Percentiles rank a stretch among this genome's conserved stretches.
Evolutionary conservation across 2,888 invertebrate species (phyloP).

Genomic region (Cybosia mesomella): DNA sequence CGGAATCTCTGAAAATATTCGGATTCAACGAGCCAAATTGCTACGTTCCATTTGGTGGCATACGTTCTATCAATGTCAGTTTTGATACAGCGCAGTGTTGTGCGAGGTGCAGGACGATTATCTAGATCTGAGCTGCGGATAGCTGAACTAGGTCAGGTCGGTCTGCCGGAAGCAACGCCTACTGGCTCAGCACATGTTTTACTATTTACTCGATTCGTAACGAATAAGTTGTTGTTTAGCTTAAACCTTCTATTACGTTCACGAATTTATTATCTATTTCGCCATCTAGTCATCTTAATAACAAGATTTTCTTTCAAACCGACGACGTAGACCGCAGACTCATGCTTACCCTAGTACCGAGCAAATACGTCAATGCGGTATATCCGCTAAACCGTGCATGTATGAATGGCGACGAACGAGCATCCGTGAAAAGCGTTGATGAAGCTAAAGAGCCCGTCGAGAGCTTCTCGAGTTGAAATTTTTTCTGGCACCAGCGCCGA

Average conservation of each 20-base stretch:
- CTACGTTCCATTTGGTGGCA: not conserved
- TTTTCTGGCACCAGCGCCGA: conserved; percentile 42
- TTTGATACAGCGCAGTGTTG: conserved; percentile 22
- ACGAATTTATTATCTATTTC: not conserved
- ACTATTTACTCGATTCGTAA: conserved; percentile 4
- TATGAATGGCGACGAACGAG: conserved; percentile 49
- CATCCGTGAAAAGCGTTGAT: conserved; percentile 60
- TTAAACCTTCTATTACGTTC: not conserved
- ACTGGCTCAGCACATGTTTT: conserved; percentile 29
- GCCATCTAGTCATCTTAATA: not conserved
- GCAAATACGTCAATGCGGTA: conserved; percentile 46
- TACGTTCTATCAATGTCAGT: conserved; percentile 22
- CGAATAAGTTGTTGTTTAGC: not conserved
- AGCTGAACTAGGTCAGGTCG: conserved; percentile 43
- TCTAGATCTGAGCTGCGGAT: conserved; percentile 34
- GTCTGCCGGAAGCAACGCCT: conserved; percentile 26
- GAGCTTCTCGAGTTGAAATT: conserved; percentile 41
- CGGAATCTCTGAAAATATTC: not conserved
- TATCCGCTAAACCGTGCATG: conserved; percentile 56
- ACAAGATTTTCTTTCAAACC: not conserved
- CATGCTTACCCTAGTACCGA: conserved; percentile 3
- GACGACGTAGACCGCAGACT: not conserved
- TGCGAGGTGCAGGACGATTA: conserved; percentile 26
- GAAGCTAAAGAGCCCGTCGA: conserved; percentile 54
- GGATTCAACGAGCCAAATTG: not conserved